These are phyloP conservation scores for Onychomys arenicola DNA, from an alignment of 2,797 vertebrate species.

Conservation along the genomic window DNA sequence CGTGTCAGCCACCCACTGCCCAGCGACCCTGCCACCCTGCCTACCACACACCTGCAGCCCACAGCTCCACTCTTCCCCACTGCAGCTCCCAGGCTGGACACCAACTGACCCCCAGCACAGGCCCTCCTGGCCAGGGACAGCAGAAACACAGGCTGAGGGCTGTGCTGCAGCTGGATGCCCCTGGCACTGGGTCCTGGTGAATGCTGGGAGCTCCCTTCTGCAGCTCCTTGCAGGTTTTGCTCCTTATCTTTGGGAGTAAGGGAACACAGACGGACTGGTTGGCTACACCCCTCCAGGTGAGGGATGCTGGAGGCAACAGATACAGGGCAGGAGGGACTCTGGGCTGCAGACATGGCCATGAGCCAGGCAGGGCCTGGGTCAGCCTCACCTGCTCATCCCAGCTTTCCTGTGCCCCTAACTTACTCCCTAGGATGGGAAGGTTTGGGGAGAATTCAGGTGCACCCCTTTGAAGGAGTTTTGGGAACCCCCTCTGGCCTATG, in stretches of 20 bases:
- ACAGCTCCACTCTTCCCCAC: constrained; percentile 76
- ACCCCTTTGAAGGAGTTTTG: not conserved
- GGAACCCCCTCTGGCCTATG: no score
- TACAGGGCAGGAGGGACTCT: not conserved
- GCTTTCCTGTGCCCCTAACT: not conserved
- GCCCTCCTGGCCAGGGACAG: not conserved
- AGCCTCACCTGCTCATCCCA: not conserved
- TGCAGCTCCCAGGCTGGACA: constrained; percentile 46
- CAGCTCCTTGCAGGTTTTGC: constrained; percentile 60
- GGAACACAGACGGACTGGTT: constrained; percentile 38
- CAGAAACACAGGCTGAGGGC: not conserved
- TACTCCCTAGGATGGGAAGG: not conserved
- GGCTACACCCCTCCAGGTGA: constrained; percentile 66
- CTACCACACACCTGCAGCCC: constrained; percentile 91
- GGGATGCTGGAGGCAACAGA: constrained; percentile 8
- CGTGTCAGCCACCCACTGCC: constrained; percentile 92
- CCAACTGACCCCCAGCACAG: constrained; percentile 41
- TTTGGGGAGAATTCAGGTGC: not conserved
- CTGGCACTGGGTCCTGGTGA: not conserved
- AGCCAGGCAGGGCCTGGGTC: not conserved
- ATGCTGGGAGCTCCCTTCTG: not conserved
- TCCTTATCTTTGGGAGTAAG: constrained; percentile 22
- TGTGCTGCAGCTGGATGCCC: not conserved
- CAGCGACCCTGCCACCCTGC: constrained; percentile 88
- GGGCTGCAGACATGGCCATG: not conserved